Percentiles rank a stretch among this genome's conserved stretches.
Conservation (phyloP, 30 jellyfish, hydroid and myxozoan genomes). For the Aurelia sp. region DNA sequence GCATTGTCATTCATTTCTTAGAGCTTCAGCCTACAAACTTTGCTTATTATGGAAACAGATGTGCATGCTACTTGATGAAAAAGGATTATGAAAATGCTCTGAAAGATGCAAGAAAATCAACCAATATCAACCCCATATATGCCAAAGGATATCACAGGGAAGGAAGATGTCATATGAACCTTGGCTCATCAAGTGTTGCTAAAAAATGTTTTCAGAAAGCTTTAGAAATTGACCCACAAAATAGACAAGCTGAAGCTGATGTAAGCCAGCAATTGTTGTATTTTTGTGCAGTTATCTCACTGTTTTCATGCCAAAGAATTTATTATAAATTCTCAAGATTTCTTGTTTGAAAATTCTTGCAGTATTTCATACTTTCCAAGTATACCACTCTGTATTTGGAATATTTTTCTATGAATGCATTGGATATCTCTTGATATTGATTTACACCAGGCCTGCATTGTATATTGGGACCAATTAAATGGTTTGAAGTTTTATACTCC, state of each 20-base stretch:
- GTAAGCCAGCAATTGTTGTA: slow-evolving; percentile 38
- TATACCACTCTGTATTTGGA: too few relatives aligned
- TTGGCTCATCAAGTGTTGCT: slow-evolving; percentile 79
- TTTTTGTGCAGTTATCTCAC: too few relatives aligned
- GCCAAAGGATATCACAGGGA: slow-evolving; percentile 88
- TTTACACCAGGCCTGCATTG: too few relatives aligned
- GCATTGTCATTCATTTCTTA: slow-evolving; percentile 10
- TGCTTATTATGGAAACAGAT: slow-evolving; percentile 95
- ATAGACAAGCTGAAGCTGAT: slow-evolving; percentile 72
- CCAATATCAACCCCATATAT: slow-evolving; percentile 59
- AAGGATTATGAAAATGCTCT: slow-evolving; percentile 80
- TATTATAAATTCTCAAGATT: too few relatives aligned
- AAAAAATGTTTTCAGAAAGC: slow-evolving; percentile 73
- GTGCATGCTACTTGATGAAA: slow-evolving; percentile 94
- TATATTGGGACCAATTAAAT: too few relatives aligned
- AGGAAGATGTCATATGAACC: slow-evolving; percentile 93
- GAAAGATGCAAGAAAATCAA: slow-evolving; percentile 88
- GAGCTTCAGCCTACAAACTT: slow-evolving; percentile 89
- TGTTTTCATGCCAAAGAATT: too few relatives aligned
- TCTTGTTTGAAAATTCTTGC: too few relatives aligned
- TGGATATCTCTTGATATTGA: too few relatives aligned
- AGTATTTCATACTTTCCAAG: too few relatives aligned
- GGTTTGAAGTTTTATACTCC: too few relatives aligned
- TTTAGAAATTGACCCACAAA: slow-evolving; percentile 70
- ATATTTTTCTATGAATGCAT: too few relatives aligned